Evolutionary conservation across 1,140 invertebrate genomes (phyloP).

Genomic region (Heliothis virescens): DNA sequence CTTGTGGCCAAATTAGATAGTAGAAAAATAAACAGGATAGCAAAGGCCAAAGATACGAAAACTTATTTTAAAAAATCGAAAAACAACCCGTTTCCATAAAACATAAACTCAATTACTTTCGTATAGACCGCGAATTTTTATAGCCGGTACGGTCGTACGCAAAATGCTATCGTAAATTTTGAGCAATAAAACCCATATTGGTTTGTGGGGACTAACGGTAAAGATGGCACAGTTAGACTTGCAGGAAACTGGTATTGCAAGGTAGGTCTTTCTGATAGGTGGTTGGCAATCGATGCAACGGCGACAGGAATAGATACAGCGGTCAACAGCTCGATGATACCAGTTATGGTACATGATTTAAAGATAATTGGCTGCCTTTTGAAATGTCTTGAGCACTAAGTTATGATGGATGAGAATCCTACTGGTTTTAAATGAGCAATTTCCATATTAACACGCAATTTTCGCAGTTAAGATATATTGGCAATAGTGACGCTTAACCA

Average conservation of each 20-base stretch:
- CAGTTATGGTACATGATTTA: slow-evolving; percentile 33
- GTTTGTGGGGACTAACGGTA: slow-evolving; percentile 42
- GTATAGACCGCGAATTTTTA: slow-evolving; percentile 54
- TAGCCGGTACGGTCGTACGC: slow-evolving; percentile 20
- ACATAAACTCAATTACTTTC: slow-evolving; percentile 29
- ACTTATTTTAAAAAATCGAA: neutral
- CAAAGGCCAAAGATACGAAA: neutral
- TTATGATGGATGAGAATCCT: neutral
- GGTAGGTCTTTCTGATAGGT: slow-evolving; percentile 23
- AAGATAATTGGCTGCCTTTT: slow-evolving; percentile 25
- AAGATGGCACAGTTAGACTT: slow-evolving; percentile 50
- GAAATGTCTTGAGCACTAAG: slow-evolving; percentile 2
- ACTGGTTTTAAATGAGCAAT: neutral
- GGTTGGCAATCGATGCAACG: slow-evolving; percentile 31
- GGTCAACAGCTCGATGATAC: slow-evolving; percentile 33
- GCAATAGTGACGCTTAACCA: too few species aligned
- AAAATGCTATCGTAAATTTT: slow-evolving; percentile 41
- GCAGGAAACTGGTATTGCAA: slow-evolving; percentile 33
- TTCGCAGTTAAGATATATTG: too few species aligned
- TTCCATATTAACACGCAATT: neutral
- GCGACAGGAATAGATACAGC: slow-evolving; percentile 37
- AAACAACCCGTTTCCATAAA: slow-evolving; percentile 16
- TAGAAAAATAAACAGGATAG: too few species aligned
- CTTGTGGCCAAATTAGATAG: too few species aligned
- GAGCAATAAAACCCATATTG: slow-evolving; percentile 30